Base-by-base conservation (phyloP, 1,140 invertebrate species). In the Camponotus vicinus region DNA sequence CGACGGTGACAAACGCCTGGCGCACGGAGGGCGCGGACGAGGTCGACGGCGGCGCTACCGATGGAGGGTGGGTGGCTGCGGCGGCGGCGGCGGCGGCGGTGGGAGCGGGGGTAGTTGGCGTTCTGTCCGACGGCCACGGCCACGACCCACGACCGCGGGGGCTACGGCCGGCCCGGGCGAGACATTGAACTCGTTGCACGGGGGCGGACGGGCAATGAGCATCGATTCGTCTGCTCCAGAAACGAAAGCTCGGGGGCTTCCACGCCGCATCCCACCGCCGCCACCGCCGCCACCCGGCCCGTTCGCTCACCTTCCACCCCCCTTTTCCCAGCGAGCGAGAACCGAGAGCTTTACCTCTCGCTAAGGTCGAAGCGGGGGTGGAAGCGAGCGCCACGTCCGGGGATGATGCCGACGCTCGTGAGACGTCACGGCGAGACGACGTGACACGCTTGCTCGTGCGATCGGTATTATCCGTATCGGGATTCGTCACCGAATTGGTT, bases 181-280 rank as follows among this genome's bases (percentile, higher is more conserved):
- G 93, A 93, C 93, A 93, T 94, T 94, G 93, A 94, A 94, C 93
- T 94, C 93, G 92, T 91, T 94, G 93, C 92, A 93, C 63, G 92
- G 87, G 79, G 91, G 91, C 87, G 89, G 88, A 88, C 80, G 88
- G 89, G 91, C 89, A 87, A 85, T 89, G 90, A 87, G 91, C 92
- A 94, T 94, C 93, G 93, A 94, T 94, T 94, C 91, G 93, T 93
- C 93, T 94, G 93, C 93, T 93, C 93, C 89, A 94, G 92, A 94
- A 94, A 93, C 92, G 92, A 91, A 90, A 90, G 75, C 88, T 85
- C 79, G 79, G 37, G 52, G 64, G 55, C 55, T 70, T 88, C 87
- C 86, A 45, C 86, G 75, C 86, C 88, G 86, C 88, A 80, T 88
- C 90, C 88, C 82, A 67, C 59, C 82, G 73, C 64, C 82, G 75